Evolutionary conservation across 2,113 vertebrate genomes (phyloP).

Genomic region (Lipophrys pholis): DNA sequence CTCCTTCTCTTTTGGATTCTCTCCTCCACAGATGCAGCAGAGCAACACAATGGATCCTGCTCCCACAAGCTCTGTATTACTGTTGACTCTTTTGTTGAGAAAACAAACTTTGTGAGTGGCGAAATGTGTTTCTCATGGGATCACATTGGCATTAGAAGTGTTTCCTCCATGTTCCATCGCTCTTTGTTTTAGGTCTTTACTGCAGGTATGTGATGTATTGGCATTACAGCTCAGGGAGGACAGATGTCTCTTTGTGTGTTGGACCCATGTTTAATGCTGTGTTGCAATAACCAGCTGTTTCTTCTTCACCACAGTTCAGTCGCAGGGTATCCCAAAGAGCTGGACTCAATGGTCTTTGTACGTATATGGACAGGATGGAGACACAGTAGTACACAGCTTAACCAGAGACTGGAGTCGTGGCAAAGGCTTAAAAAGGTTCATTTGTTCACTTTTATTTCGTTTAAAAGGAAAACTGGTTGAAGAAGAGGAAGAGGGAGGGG

Average conservation of each 20-base stretch:
- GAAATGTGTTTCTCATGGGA: too few relatives aligned
- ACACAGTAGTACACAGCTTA: too few relatives aligned
- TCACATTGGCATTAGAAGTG: too few relatives aligned
- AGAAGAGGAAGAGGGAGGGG: too few relatives aligned
- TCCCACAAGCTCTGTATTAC: conserved; percentile 10
- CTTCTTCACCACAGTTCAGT: too few relatives aligned
- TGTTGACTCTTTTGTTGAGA: neutral
- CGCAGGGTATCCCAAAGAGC: too few relatives aligned
- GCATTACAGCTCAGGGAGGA: neutral
- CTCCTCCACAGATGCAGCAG: conserved; percentile 22
- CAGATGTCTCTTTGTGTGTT: neutral
- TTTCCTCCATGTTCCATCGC: too few relatives aligned
- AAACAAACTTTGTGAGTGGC: neutral
- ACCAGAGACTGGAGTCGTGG: neutral
- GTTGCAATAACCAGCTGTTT: too few relatives aligned
- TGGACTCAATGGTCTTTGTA: neutral
- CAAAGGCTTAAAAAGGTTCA: neutral
- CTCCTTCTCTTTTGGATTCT: conserved; percentile 31
- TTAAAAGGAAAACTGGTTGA: too few relatives aligned
- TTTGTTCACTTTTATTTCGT: too few relatives aligned
- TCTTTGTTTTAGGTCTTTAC: neutral
- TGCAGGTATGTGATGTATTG: neutral
- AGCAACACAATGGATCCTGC: conserved; percentile 5
- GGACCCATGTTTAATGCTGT: neutral
- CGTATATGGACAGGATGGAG: neutral